Conservation (phyloP, 2,888 invertebrate species). For the Camponotus fellah region DNA sequence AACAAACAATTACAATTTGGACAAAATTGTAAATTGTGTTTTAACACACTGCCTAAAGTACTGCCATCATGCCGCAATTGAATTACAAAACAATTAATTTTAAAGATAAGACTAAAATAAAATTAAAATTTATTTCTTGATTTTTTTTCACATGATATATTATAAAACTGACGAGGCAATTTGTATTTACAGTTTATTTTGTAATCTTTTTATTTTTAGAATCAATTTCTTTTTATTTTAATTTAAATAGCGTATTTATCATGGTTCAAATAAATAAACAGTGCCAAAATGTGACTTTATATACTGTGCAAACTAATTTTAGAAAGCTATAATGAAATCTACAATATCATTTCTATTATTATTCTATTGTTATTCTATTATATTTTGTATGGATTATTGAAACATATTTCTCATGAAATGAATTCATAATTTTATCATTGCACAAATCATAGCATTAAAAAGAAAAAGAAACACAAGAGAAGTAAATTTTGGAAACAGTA, state of each 20-base stretch:
- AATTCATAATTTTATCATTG: slow-evolving; percentile 10
- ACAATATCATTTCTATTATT: not conserved
- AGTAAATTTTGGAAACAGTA: not conserved
- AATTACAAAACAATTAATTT: slow-evolving; percentile 4
- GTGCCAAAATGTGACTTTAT: slow-evolving; percentile 34
- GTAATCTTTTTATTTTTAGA: slow-evolving; percentile 12
- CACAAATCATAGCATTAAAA: not conserved
- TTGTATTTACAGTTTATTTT: not conserved
- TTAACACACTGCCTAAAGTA: not conserved
- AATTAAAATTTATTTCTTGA: slow-evolving; percentile 8
- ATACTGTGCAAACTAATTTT: slow-evolving; percentile 12
- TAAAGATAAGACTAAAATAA: not conserved
- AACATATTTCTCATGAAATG: not conserved
- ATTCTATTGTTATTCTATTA: not conserved
- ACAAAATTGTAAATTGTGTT: not conserved
- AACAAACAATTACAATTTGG: not conserved
- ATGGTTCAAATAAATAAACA: slow-evolving; percentile 22
- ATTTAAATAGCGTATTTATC: slow-evolving; percentile 10
- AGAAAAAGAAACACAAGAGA: not conserved
- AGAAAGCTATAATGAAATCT: slow-evolving; percentile 12
- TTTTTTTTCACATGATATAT: not conserved
- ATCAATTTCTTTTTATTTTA: not conserved
- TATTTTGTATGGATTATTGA: not conserved
- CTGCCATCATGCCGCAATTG: not conserved
- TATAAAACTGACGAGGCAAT: not conserved